Evolutionary conservation across 2,797 vertebrate genomes (phyloP), one percentile per base, ranked within the genome.

Genomic region (Kryptopterus vitreolus): DNA sequence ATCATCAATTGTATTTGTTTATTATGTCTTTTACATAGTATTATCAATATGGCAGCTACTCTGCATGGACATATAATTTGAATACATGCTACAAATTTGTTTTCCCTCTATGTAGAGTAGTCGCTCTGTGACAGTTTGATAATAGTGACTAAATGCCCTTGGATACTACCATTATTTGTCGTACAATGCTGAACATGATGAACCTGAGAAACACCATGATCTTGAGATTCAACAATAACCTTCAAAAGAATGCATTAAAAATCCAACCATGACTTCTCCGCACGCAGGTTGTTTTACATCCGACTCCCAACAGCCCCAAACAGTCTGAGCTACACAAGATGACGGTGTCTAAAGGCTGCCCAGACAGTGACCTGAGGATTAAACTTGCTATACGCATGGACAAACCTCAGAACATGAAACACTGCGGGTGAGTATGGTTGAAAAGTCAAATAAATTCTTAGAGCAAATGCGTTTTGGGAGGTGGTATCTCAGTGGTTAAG

Each of bases 331-430:
- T 93, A 88, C 95, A 96, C 89, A 96, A 96, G 90, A 96, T 96
- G 95, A 86, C 93, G 29, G 94, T 96, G 83, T 95, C 95, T 77
- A 96, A 96, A 92, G 96, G 96, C 86, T 96, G 95, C 80, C 90
- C 94, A 0, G 95, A 96, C 90, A 95, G 94, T 59, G 95, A 96
- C 84, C 91, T 96, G 85, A 96, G 93, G 91, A 96, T 96, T 88
- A 96, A 96, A 87, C 91, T 96, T 82, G 95, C 95, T 0, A 94
- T 96, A 68, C 89, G 95, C 86, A 96, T 96, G 95, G 95, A 96
- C 88, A 96, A 96, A 81, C 95, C 95, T 77, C 95, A 96, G 84
- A 96, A 96, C 89, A 96, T 96, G 95, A 96, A 96, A 87, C 95
- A 96, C 88, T 96, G 94, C 90, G 95, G 95, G 95, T 96, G 92